Evolutionary conservation across 2,113 vertebrate species (phyloP).

Genomic region (Vulpes lagopus): DNA sequence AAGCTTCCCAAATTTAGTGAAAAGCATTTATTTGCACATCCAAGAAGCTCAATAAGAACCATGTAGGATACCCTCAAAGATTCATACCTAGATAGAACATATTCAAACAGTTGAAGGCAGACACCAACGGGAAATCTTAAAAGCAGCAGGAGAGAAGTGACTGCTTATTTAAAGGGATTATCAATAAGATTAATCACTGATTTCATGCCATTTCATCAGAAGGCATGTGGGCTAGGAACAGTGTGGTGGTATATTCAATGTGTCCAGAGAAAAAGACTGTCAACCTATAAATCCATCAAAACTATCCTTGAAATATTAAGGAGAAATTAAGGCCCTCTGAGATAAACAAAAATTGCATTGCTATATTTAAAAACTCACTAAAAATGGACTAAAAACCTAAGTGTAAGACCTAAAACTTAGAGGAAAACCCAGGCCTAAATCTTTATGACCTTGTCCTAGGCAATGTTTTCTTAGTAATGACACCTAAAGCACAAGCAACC

Average conservation of each 20-base stretch:
- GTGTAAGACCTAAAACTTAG: neutral
- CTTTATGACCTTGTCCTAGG: neutral
- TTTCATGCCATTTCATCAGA: neutral
- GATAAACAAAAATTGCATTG: neutral
- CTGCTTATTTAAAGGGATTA: neutral
- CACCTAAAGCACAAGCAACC: neutral
- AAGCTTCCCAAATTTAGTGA: neutral
- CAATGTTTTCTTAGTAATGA: slow-evolving; percentile 5
- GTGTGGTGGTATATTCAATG: neutral
- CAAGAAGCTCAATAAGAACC: neutral
- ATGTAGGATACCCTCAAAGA: neutral
- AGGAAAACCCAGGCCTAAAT: neutral
- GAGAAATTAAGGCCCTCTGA: neutral
- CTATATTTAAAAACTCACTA: neutral
- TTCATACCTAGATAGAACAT: neutral
- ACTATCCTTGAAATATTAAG: neutral
- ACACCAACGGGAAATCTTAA: neutral
- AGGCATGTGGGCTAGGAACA: neutral
- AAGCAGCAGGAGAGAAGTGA: neutral
- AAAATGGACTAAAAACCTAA: neutral
- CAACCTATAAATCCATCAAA: neutral
- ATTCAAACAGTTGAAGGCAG: neutral
- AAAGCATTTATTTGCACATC: neutral
- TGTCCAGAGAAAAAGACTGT: neutral
- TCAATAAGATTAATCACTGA: neutral